A percentile compares a stretch with the other conserved stretches of the same genome.
phyloP scores from a whole-genome alignment of 2,888 invertebrate genomes.

The Synergus gifuensis region DNA sequence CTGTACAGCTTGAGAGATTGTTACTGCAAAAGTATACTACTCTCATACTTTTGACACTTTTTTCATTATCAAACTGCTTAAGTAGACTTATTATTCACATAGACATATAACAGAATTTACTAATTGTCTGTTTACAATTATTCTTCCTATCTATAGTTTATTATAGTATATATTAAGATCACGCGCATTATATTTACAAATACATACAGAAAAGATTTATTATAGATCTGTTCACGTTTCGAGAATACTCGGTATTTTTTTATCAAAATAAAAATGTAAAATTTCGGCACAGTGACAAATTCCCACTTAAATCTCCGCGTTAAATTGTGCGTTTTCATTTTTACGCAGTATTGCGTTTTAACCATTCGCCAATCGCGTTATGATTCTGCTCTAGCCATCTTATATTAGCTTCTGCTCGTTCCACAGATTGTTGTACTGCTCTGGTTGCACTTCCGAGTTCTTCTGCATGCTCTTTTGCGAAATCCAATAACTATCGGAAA shows the following conservation, averaged over 20 bases:
- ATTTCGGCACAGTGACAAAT: conserved; percentile 14
- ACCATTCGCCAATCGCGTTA: conserved; percentile 87
- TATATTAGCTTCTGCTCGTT: conserved; percentile 89
- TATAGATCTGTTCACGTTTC: conserved; percentile 42
- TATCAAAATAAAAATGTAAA: conserved; percentile 35
- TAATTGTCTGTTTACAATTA: background rate
- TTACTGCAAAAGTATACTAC: no score
- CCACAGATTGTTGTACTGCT: conserved; percentile 89
- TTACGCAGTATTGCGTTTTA: conserved; percentile 70
- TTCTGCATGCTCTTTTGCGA: conserved; percentile 82
- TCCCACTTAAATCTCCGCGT: background rate
- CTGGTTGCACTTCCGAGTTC: conserved; percentile 84
- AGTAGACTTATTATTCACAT: background rate
- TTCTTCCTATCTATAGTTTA: conserved; percentile 9
- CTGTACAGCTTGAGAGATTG: no score
- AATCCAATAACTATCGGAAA: conserved; percentile 81
- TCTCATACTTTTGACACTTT: background rate
- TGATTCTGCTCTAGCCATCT: conserved; percentile 91
- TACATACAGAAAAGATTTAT: conserved; percentile 62
- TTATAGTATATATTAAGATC: conserved; percentile 54
- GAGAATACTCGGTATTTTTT: conserved; percentile 43
- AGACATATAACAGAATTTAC: background rate
- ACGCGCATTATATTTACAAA: conserved; percentile 65
- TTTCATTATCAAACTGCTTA: background rate
- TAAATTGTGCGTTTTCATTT: background rate